Conservation (phyloP, 2,113 vertebrate species). For the Indicator indicator region DNA sequence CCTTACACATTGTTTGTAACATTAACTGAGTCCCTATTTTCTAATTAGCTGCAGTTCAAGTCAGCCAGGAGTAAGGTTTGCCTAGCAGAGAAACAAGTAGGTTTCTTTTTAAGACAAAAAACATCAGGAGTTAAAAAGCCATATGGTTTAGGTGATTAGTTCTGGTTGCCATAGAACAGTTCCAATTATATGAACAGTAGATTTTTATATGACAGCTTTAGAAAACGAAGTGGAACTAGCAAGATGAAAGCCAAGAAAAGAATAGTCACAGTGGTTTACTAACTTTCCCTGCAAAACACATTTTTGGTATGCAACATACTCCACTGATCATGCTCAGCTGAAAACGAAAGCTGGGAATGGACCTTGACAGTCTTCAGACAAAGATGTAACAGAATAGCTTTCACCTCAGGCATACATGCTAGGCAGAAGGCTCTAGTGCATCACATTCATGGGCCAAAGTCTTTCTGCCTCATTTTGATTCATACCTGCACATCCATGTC, state of each 20-base stretch:
- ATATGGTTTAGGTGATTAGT: not conserved
- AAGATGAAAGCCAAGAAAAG: not conserved
- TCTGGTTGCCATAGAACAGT: not conserved
- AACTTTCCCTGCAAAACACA: not conserved
- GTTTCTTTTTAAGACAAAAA: not conserved
- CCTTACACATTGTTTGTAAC: not conserved
- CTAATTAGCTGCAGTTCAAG: not conserved
- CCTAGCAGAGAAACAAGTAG: not conserved
- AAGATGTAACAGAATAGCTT: not conserved
- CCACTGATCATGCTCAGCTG: not conserved
- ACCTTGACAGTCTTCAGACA: fast-evolving
- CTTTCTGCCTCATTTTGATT: not conserved
- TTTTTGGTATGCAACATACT: not conserved
- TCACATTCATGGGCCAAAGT: not conserved
- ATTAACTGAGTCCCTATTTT: not conserved
- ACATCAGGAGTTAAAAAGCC: not conserved
- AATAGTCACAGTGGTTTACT: not conserved
- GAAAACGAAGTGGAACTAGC: not conserved
- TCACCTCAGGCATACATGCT: fast-evolving
- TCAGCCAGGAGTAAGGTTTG: not conserved
- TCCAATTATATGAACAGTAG: not conserved
- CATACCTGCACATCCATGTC: not conserved
- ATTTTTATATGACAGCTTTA: not conserved
- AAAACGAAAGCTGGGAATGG: not conserved
- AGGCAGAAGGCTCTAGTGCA: not conserved